These are phyloP conservation scores for Pagrus major DNA, from an alignment of 2,113 vertebrate genomes.

Conservation along the genomic window DNA sequence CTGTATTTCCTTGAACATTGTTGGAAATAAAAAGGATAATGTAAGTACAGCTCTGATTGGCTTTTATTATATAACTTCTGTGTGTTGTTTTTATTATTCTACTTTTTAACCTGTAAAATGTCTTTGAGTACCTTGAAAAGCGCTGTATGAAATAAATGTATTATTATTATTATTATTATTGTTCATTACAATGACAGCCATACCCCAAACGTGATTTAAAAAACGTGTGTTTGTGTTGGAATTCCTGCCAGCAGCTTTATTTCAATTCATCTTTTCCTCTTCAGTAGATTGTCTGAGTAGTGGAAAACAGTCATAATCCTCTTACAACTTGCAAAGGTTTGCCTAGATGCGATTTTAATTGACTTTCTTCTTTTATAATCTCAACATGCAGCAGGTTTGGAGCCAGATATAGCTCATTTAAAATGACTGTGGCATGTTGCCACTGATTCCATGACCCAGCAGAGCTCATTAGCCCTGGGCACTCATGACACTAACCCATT, in stretches of 20 bases:
- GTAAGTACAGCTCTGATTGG: no score
- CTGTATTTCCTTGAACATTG: no score
- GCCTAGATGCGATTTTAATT: neutral
- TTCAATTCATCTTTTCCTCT: neutral
- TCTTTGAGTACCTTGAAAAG: no score
- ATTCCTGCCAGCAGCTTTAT: neutral
- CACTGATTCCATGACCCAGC: slow-evolving; percentile 2
- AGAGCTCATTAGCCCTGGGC: slow-evolving; percentile 8
- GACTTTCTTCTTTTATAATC: neutral
- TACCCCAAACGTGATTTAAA: no score
- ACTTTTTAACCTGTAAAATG: no score
- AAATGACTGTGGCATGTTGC: neutral
- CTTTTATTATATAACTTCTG: no score
- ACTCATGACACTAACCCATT: neutral
- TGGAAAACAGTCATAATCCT: neutral
- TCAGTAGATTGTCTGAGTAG: neutral
- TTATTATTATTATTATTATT: no score
- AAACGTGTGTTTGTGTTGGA: neutral
- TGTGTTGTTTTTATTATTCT: no score
- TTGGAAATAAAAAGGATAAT: no score
- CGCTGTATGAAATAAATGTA: no score
- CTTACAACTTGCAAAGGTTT: neutral
- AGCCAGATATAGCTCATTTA: neutral
- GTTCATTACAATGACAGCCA: no score
- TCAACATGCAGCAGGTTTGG: neutral